Percentiles rank a stretch among this genome's conserved stretches.
Conservation (phyloP, 1,140 invertebrate species). For the Nymphalis io region DNA sequence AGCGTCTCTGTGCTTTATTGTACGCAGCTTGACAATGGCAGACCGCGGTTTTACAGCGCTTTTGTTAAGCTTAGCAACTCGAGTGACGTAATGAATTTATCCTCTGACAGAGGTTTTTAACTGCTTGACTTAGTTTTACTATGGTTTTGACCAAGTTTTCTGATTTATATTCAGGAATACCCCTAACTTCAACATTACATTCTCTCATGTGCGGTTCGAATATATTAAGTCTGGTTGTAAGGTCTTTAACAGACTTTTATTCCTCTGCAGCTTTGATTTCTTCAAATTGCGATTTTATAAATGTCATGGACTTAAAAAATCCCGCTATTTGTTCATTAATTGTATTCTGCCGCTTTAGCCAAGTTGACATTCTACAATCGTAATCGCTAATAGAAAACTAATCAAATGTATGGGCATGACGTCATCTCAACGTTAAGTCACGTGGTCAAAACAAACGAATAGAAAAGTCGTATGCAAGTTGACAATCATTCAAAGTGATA, state of each 20-base stretch:
- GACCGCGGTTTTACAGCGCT: conserved; percentile 1
- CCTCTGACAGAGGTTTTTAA: conserved; percentile 7
- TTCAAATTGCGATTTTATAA: neutral
- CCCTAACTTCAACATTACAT: conserved; percentile 21
- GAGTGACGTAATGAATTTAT: conserved; percentile 19
- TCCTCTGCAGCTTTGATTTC: neutral
- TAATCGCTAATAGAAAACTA: no score
- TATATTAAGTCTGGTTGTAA: conserved; percentile 10
- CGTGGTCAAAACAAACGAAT: no score
- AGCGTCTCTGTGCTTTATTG: conserved; percentile 4
- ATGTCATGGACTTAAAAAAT: neutral
- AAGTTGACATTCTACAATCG: no score
- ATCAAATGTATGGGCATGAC: no score
- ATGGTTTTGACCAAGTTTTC: conserved; percentile 20
- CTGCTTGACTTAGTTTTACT: conserved; percentile 7
- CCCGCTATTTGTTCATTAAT: neutral
- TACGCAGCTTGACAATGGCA: conserved; percentile 14
- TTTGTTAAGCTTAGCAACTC: conserved; percentile 18
- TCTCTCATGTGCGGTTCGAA: conserved; percentile 24
- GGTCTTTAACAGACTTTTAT: conserved; percentile 13
- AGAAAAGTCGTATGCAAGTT: no score
- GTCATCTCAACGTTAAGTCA: no score
- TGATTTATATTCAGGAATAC: conserved; percentile 16
- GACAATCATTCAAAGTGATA: no score
- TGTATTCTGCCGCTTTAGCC: neutral